These are phyloP conservation scores for Aleiodes alternator DNA, from an alignment of 2,888 invertebrate genomes.

Conservation along the genomic window DNA sequence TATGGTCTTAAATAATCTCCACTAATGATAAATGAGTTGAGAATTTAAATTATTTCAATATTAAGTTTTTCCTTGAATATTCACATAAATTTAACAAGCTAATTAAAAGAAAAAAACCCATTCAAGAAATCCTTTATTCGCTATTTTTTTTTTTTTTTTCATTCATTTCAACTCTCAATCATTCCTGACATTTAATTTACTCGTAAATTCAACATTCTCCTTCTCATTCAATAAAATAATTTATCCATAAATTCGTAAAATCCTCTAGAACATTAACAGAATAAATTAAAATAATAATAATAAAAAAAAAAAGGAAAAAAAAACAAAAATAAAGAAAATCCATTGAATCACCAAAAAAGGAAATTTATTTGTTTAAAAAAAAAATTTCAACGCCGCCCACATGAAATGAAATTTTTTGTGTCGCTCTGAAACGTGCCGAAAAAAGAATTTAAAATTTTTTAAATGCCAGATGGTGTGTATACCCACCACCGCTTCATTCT, in stretches of 20 bases:
- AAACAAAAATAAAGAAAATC: neutral
- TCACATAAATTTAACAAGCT: too few relatives aligned
- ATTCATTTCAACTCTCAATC: too few relatives aligned
- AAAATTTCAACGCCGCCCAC: constrained; percentile 54
- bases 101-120: too few relatives aligned
- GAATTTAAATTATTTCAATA: too few relatives aligned
- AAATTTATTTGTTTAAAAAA: constrained; percentile 5
- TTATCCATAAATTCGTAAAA: too few relatives aligned
- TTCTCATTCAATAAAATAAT: constrained; percentile 3
- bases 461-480: constrained; percentile 59
- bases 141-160: too few relatives aligned
- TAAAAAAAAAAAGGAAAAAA: neutral
- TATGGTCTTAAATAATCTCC: too few relatives aligned
- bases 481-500: constrained; percentile 38
- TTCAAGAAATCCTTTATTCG: too few relatives aligned
- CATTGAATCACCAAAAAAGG: constrained; percentile 4
- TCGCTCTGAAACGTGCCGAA: constrained; percentile 60
- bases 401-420: constrained; percentile 50
- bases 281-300: neutral
- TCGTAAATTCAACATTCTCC: neutral
- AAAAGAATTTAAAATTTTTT: constrained; percentile 64
- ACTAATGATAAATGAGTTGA: too few relatives aligned
- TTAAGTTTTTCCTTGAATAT: too few relatives aligned
- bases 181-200: too few relatives aligned
- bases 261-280: too few relatives aligned